phyloP scores from a whole-genome alignment of 1,140 invertebrate genomes.

The Drosophila pseudoananassae region DNA sequence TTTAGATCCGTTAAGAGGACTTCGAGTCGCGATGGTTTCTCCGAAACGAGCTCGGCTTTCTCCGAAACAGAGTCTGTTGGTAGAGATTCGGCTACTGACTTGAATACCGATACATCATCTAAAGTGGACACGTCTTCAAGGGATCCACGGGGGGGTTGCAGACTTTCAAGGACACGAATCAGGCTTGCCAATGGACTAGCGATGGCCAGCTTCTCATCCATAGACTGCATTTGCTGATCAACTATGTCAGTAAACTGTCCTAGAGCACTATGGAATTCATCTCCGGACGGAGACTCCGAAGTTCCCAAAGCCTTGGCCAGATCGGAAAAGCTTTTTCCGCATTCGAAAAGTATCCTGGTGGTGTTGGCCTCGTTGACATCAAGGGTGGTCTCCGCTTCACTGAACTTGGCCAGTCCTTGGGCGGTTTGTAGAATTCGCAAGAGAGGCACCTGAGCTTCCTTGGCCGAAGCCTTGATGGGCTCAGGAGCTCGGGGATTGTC shows the following conservation, averaged over 20 bases:
- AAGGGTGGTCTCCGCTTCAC: conserved; percentile 57
- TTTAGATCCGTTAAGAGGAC: conserved; percentile 64
- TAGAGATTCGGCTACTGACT: conserved; percentile 85
- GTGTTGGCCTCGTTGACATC: conserved; percentile 62
- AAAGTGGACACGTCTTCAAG: conserved; percentile 84
- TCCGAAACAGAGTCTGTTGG: conserved; percentile 43
- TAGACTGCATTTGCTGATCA: conserved; percentile 41
- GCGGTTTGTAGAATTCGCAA: conserved; percentile 60
- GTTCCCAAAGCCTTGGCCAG: conserved; percentile 56
- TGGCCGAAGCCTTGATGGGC: conserved; percentile 33
- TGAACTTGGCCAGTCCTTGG: conserved; percentile 58
- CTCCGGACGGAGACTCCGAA: conserved; percentile 15
- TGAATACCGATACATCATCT: conserved; percentile 86
- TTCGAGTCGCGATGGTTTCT: conserved; percentile 29
- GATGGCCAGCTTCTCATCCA: conserved; percentile 48
- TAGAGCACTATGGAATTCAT: conserved; percentile 46
- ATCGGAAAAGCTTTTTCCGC: conserved; percentile 65
- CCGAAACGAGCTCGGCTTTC: conserved; percentile 7
- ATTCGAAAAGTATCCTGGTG: conserved; percentile 53
- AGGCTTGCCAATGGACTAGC: conserved; percentile 53
- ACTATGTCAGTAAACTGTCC: conserved; percentile 56
- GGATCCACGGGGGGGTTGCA: conserved; percentile 48
- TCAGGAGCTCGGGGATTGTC: conserved; percentile 43
- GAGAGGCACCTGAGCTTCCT: conserved; percentile 62
- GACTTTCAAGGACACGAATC: conserved; percentile 50